A percentile compares a stretch with the other conserved stretches of the same genome.
These are phyloP conservation scores for Callyntrura guangdongensis DNA, from an alignment of 2,888 invertebrate genomes.

Conservation along the genomic window DNA sequence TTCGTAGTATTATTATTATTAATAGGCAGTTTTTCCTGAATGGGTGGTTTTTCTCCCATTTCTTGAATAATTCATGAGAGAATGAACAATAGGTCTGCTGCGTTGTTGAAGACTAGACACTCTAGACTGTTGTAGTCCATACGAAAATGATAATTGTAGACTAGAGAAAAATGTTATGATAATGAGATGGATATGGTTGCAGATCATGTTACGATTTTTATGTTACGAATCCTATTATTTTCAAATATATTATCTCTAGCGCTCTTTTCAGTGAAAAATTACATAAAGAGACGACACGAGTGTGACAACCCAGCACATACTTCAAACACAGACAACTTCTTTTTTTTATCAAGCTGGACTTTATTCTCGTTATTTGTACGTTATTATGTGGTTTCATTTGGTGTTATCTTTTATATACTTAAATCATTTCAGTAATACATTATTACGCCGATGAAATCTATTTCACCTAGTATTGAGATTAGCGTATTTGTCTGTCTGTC, in stretches of 20 bases:
- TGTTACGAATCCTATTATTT: constrained; percentile 36
- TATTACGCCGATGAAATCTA: no score
- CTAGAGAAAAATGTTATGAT: constrained; percentile 28
- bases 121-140: constrained; percentile 29
- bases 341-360: no score
- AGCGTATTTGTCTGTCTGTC: no score
- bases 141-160: constrained; percentile 39
- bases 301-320: no score
- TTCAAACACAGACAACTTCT: no score
- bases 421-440: no score
- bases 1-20: not conserved
- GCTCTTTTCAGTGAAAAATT: not conserved
- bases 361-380: no score
- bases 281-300: not conserved
- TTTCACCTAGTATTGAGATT: no score
- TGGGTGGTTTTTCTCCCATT: constrained; percentile 11
- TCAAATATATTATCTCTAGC: not conserved
- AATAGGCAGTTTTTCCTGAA: constrained; percentile 21
- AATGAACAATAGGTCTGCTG: constrained; percentile 19
- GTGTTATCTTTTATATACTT: no score
- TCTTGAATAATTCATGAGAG: constrained; percentile 59
- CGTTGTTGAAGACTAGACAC: no score
- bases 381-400: no score
- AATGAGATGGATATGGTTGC: constrained; percentile 32
- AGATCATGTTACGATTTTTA: constrained; percentile 63